A percentile compares a stretch with the other conserved stretches of the same genome.
Evolutionary conservation across 2,888 invertebrate species (phyloP).

Genomic region (Drosophila aldrichi): DNA sequence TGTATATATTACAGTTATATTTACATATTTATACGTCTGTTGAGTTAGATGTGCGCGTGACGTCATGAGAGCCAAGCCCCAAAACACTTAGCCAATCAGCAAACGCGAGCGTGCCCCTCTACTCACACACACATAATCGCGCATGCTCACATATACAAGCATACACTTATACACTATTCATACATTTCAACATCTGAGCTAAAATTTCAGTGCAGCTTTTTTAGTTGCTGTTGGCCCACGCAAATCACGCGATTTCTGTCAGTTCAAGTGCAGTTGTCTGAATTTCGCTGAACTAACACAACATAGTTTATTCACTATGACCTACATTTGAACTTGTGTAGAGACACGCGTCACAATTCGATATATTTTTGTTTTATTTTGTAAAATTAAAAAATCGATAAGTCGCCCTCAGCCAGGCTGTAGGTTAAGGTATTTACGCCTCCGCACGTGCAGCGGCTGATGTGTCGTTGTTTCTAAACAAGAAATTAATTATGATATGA

Average conservation of each 20-base stretch:
- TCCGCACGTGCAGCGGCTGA: conserved; percentile 16
- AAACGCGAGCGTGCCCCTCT: conserved; percentile 58
- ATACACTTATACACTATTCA: conserved; percentile 7
- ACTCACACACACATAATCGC: not conserved
- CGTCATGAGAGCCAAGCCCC: conserved; percentile 82
- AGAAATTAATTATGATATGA: conserved; percentile 6
- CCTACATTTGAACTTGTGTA: conserved; percentile 77
- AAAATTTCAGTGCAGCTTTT: conserved; percentile 38
- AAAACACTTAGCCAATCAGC: conserved; percentile 76
- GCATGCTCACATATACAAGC: conserved; percentile 6
- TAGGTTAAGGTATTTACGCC: conserved; percentile 48
- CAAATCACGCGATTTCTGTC: conserved; percentile 69
- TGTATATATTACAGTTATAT: conserved; percentile 48
- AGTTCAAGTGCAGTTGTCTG: conserved; percentile 62
- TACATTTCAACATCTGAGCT: conserved; percentile 44
- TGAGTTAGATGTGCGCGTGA: conserved; percentile 57
- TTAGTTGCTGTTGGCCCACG: conserved; percentile 52
- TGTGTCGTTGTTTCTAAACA: conserved; percentile 13
- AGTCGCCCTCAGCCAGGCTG: conserved; percentile 18
- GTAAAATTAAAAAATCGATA: conserved; percentile 55
- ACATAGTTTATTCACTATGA: conserved; percentile 44
- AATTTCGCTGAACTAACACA: conserved; percentile 62
- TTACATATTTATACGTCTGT: conserved; percentile 25
- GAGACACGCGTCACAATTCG: conserved; percentile 39
- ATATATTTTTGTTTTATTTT: conserved; percentile 21